These are phyloP conservation scores for Cathartes aura DNA, from an alignment of 2,113 vertebrate species.

Conservation along the genomic window DNA sequence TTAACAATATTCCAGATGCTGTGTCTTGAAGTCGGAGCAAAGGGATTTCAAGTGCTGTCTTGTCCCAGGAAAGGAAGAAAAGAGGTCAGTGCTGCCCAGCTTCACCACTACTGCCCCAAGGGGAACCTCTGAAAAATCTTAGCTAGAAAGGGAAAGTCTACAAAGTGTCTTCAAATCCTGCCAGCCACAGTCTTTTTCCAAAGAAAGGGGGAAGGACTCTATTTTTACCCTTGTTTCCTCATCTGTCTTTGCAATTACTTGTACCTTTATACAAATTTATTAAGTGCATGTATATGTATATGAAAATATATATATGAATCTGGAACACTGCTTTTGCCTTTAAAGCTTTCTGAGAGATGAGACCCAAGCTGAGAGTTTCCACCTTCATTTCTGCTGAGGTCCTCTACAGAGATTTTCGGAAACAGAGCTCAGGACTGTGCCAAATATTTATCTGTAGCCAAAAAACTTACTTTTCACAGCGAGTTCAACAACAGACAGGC, in stretches of 20 bases:
- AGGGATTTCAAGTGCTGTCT: background rate
- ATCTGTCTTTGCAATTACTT: background rate
- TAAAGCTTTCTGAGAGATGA: background rate
- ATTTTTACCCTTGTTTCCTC: background rate
- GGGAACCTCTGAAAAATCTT: background rate
- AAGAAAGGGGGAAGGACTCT: background rate
- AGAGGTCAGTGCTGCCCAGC: background rate
- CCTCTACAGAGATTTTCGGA: background rate
- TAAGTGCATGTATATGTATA: background rate
- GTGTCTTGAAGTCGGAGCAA: background rate
- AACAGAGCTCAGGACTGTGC: background rate
- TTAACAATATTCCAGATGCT: background rate
- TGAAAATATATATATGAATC: background rate
- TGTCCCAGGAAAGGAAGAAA: background rate
- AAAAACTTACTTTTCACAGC: background rate
- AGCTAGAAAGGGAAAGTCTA: background rate
- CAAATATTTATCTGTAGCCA: rapidly evolving
- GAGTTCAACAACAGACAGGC: background rate
- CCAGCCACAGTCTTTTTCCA: background rate
- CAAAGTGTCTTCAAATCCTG: background rate
- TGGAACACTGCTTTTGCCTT: background rate
- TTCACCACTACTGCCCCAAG: background rate
- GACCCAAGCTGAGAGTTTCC: background rate
- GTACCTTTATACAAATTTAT: background rate
- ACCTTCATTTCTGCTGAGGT: background rate